Evolutionary conservation across 2,888 invertebrate genomes (phyloP).

Genomic region (Alloplasta piceator): DNA sequence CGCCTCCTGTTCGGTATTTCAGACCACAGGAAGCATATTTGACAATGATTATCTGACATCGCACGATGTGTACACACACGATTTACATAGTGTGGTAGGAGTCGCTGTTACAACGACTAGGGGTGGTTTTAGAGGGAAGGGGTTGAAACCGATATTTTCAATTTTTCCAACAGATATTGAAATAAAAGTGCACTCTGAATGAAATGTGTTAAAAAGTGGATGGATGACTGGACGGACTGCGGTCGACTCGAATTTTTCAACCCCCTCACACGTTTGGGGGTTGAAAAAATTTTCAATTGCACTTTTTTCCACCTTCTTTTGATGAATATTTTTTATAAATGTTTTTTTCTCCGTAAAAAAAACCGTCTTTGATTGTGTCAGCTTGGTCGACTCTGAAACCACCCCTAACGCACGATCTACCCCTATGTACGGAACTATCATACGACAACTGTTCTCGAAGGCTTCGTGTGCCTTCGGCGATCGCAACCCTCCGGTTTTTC

Average conservation of each 20-base stretch:
- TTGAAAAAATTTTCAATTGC: not conserved
- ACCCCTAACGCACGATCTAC: slow-evolving; percentile 22
- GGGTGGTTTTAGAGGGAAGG: not conserved
- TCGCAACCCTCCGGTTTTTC: slow-evolving; percentile 32
- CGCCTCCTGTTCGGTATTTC: not conserved
- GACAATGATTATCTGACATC: slow-evolving; percentile 13
- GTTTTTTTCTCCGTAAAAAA: not conserved
- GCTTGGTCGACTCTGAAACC: slow-evolving; percentile 8
- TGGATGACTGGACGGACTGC: slow-evolving; percentile 49
- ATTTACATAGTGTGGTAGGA: slow-evolving; percentile 17
- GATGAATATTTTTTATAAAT: not conserved
- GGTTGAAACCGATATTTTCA: slow-evolving; percentile 53
- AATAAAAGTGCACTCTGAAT: slow-evolving; percentile 8
- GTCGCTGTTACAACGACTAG: slow-evolving; percentile 10
- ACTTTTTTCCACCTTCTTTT: not conserved
- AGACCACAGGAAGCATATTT: not conserved
- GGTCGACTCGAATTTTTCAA: slow-evolving; percentile 16
- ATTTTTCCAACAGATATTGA: not conserved
- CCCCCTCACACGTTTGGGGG: not conserved
- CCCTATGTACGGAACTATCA: slow-evolving; percentile 51
- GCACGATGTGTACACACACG: slow-evolving; percentile 31
- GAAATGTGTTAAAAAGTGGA: slow-evolving; percentile 20
- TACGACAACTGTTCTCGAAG: slow-evolving; percentile 51
- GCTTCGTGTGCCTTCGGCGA: slow-evolving; percentile 22
- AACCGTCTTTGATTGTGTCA: slow-evolving; percentile 2